Evolutionary conservation across 1,140 invertebrate genomes (phyloP).

Genomic region (Drosophila murphyi): DNA sequence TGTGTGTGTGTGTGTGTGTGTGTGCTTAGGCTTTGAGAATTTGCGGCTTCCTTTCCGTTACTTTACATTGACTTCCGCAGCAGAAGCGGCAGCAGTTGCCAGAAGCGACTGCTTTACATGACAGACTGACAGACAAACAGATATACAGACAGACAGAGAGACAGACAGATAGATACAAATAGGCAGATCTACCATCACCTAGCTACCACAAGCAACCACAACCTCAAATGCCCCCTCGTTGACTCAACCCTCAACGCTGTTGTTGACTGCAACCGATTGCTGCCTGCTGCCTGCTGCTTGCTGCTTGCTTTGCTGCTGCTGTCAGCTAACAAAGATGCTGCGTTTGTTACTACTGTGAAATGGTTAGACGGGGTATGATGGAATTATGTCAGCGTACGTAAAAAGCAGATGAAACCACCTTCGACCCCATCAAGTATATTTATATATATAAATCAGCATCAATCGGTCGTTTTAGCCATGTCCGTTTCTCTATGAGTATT

Average conservation of each 20-base stretch:
- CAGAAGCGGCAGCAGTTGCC: constrained; percentile 34
- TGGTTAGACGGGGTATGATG: too few species aligned
- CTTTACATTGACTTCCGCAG: constrained; percentile 72
- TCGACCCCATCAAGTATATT: too few species aligned
- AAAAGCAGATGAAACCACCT: too few species aligned
- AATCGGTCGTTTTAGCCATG: too few species aligned
- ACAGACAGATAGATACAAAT: constrained; percentile 8
- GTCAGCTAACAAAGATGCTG: constrained; percentile 40
- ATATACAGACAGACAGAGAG: constrained; percentile 10
- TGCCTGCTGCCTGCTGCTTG: constrained; percentile 20
- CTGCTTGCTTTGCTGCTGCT: constrained; percentile 21
- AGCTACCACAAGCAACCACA: background rate
- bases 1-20: constrained; percentile 12
- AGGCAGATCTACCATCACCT: too few species aligned
- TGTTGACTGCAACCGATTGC: constrained; percentile 10
- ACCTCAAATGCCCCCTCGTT: background rate
- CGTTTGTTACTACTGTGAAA: background rate
- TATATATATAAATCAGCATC: too few species aligned
- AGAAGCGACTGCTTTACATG: constrained; percentile 54
- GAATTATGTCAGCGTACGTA: too few species aligned
- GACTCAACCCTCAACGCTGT: background rate
- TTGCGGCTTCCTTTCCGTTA: constrained; percentile 70
- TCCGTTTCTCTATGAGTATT: too few species aligned
- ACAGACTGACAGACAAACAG: constrained; percentile 30
- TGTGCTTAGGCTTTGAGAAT: constrained; percentile 25